Evolutionary conservation across 2,888 invertebrate genomes (phyloP).

Genomic region (Germaria angustata): DNA sequence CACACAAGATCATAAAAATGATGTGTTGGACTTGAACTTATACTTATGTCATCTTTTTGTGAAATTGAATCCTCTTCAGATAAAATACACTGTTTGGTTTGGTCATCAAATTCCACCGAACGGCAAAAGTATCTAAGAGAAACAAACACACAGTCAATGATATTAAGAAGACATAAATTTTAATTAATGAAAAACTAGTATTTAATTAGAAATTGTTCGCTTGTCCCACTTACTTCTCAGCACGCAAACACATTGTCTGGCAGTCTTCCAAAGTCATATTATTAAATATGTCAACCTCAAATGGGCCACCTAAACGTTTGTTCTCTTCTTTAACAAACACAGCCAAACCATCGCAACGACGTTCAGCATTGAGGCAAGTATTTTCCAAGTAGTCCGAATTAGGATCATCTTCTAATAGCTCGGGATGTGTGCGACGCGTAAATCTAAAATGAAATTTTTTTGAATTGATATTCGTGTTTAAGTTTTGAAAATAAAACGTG

Average conservation of each 20-base stretch:
- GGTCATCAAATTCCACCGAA: conserved; percentile 93
- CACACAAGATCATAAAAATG: conserved; percentile 94
- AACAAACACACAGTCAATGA: not conserved
- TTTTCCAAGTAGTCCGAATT: conserved; percentile 95
- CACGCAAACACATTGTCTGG: conserved; percentile 91
- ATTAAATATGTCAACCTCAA: conserved; percentile 92
- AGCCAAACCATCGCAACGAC: conserved; percentile 91
- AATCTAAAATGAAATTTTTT: conserved; percentile 80
- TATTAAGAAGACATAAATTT: not conserved
- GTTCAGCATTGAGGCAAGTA: conserved; percentile 92
- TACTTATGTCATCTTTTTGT: conserved; percentile 92
- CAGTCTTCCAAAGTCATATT: conserved; percentile 93
- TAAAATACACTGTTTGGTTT: conserved; percentile 91
- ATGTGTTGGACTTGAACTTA: conserved; percentile 91
- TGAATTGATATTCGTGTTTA: not conserved
- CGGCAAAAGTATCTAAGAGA: conserved; percentile 88
- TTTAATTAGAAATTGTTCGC: not conserved
- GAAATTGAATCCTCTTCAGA: conserved; percentile 95
- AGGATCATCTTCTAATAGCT: conserved; percentile 90
- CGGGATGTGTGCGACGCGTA: conserved; percentile 92
- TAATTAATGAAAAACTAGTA: conserved; percentile 40
- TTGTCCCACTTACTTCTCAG: conserved; percentile 85
- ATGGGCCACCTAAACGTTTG: conserved; percentile 91
- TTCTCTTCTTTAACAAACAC: conserved; percentile 95
- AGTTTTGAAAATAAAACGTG: not conserved